Evolutionary conservation across 2,797 vertebrate species (phyloP), one percentile per base, ranked within the genome.

Genomic region (Valencia hispanica): DNA sequence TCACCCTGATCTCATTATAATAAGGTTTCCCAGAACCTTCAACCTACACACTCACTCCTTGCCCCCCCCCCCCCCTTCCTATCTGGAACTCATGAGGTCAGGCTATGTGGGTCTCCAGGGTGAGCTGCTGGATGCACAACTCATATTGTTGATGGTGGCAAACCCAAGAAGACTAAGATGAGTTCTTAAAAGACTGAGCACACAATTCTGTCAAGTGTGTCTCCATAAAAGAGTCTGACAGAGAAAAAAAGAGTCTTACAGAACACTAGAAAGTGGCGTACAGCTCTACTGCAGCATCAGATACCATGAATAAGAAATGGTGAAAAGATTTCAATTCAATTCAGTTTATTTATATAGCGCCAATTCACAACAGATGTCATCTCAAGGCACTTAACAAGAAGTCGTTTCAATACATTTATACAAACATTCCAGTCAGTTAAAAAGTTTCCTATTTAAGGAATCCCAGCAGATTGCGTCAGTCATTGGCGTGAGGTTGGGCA

Each of bases 1-100:
- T 77, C 73, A 83, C 76, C 69, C 68, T 82, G 85, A 87, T 84
- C 84, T 91, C 84, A 89, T 89, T 89, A 90, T 86, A 68, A 84
- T 81, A 83, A 83, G 80, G 80, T 84, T 88, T 87, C 72, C n/a
- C 43, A 4, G 43, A 82, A 72, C 41, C 45, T 83, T 75, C 14
- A 25, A 87, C 87, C 82, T 32, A 57, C 55, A 79, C 70, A 79
- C 80, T 27, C 74, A 84, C 83, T 81, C 51, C 41, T 78, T n/a
- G 1, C 57, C 75, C 4, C 0, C 3, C 1, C 7, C 17, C 47
- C 17, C 47, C 20, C 27, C 66, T 75, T 81, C n/a, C 68, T 3
- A 53, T 39, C 47, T 41, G 74, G 77, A 51, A 70, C 45, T 47
- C 53, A 14, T 39, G 73, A 79, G 87, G 85, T 91, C 78, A 72